These are phyloP conservation scores for Melanostoma mellinum DNA, from an alignment of 2,888 invertebrate genomes.

Conservation along the genomic window DNA sequence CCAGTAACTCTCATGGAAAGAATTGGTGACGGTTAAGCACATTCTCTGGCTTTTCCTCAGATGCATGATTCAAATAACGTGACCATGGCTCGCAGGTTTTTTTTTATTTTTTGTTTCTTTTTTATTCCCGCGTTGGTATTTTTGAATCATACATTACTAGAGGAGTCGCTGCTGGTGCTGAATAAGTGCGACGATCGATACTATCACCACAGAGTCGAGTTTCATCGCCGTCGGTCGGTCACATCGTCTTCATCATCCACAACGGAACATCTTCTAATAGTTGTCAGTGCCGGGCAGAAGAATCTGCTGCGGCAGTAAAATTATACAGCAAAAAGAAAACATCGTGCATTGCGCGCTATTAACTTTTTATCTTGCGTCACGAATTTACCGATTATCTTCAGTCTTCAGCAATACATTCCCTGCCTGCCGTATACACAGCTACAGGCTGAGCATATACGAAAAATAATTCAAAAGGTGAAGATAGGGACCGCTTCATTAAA, in stretches of 20 bases:
- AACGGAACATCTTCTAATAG: slow-evolving; percentile 29
- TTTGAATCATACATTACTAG: too few relatives aligned
- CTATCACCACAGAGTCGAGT: too few relatives aligned
- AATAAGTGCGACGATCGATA: background rate
- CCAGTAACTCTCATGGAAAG: too few relatives aligned
- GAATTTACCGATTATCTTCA: slow-evolving; percentile 11
- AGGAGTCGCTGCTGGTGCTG: background rate
- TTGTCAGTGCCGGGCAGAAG: slow-evolving; percentile 1
- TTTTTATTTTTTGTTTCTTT: background rate
- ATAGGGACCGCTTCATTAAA: too few relatives aligned
- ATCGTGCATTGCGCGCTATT: slow-evolving; percentile 39
- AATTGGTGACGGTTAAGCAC: too few relatives aligned
- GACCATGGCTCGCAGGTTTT: background rate
- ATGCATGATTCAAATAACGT: slow-evolving; percentile 1
- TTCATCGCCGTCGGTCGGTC: too few relatives aligned
- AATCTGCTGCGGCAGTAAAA: background rate
- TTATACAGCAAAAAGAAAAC: background rate
- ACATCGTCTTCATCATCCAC: slow-evolving; percentile 19
- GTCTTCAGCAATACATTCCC: slow-evolving; percentile 2
- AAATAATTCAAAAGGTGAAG: too few relatives aligned
- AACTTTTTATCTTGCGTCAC: slow-evolving; percentile 44
- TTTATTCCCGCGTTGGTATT: too few relatives aligned
- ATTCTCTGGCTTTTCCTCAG: too few relatives aligned
- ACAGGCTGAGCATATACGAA: too few relatives aligned
- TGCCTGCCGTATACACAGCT: too few relatives aligned